Evolutionary conservation across 2,888 invertebrate genomes (phyloP).

Genomic region (Zhuqinia jingwanae): DNA sequence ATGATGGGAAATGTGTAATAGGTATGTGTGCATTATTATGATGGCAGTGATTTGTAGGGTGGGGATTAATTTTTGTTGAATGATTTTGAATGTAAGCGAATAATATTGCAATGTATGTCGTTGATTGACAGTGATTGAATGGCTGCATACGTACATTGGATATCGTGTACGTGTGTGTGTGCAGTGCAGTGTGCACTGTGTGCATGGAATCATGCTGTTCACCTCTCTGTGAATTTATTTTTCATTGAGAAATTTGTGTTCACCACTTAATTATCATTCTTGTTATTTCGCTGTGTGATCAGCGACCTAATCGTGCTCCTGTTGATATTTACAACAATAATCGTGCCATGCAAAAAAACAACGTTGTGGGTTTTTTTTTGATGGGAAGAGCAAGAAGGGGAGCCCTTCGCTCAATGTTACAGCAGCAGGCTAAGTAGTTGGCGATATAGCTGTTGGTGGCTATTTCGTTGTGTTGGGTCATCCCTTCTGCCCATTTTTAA

Average conservation of each 20-base stretch:
- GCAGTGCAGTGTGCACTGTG: too few species aligned
- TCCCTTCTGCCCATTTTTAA: neutral
- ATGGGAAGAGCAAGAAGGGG: neutral
- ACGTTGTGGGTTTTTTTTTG: neutral
- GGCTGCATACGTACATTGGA: neutral
- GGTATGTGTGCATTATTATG: neutral
- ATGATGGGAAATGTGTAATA: neutral
- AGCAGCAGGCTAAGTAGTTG: neutral
- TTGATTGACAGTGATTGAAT: constrained; percentile 35
- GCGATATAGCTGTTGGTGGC: neutral
- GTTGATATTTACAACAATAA: too few species aligned
- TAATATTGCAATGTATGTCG: neutral
- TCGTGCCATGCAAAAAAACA: too few species aligned
- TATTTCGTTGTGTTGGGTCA: constrained; percentile 9
- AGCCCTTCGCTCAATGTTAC: neutral
- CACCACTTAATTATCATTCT: constrained; percentile 9
- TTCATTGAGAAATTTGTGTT: constrained; percentile 1
- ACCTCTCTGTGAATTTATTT: neutral
- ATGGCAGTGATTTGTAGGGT: constrained; percentile 29
- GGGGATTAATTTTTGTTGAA: constrained; percentile 14
- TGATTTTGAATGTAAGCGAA: constrained; percentile 2
- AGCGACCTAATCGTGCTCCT: constrained; percentile 12
- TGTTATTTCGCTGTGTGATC: neutral
- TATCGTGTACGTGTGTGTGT: too few species aligned
- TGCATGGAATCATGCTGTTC: constrained; percentile 14